Percentiles rank a stretch among this genome's conserved stretches.
phyloP scores from a whole-genome alignment of 2,113 vertebrate genomes.

The Sceloporus undulatus region DNA sequence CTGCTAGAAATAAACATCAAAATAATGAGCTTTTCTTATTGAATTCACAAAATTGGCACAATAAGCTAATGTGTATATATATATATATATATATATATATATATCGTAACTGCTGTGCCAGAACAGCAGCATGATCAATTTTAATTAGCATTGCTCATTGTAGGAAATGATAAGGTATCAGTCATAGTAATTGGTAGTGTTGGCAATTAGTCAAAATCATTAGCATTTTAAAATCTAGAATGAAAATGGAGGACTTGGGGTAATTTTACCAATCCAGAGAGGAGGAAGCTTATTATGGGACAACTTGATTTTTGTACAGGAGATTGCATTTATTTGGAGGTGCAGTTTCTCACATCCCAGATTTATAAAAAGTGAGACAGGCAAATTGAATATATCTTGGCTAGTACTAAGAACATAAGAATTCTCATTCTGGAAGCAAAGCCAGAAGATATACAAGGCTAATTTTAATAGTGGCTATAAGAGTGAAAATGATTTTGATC shows the following conservation, averaged over 20 bases:
- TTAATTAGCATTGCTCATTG: constrained; percentile 87
- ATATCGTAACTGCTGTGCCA: constrained; percentile 70
- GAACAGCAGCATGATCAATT: constrained; percentile 80
- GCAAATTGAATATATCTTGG: constrained; percentile 10
- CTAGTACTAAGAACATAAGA: background rate
- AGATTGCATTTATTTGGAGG: constrained; percentile 48
- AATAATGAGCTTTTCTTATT: constrained; percentile 73
- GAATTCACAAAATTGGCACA: constrained; percentile 77
- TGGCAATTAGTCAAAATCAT: constrained; percentile 87
- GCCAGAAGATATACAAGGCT: background rate
- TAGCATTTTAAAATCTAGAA: constrained; percentile 82
- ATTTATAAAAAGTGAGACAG: background rate
- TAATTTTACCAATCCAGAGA: constrained; percentile 69
- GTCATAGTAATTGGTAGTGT: constrained; percentile 84
- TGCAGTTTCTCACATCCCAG: constrained; percentile 45
- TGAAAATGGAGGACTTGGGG: constrained; percentile 62
- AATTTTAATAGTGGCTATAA: background rate
- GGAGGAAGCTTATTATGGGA: constrained; percentile 43
- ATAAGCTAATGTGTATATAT: constrained; percentile 79
- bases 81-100: constrained; percentile 57
- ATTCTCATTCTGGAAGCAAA: background rate
- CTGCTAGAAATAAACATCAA: constrained; percentile 70
- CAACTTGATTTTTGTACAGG: constrained; percentile 45
- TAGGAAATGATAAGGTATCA: constrained; percentile 88
- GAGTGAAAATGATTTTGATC: background rate